Percentiles rank a stretch among this genome's conserved stretches.
phyloP scores from a whole-genome alignment of 2,888 invertebrate species.

The Chrysolina oricalcia region DNA sequence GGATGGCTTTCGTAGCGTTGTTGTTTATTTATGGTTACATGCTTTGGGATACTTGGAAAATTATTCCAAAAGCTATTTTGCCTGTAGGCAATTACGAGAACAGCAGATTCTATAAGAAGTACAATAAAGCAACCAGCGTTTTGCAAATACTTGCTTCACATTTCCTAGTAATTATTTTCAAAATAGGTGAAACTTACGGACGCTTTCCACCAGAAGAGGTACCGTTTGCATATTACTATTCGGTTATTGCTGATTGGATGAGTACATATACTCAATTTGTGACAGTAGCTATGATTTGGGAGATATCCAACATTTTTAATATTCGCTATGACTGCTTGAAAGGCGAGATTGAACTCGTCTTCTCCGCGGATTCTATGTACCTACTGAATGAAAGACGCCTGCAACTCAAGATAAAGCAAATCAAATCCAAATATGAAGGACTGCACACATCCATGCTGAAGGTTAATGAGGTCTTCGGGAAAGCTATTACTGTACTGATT shows the following conservation, averaged over 20 bases:
- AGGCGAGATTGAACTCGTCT: not conserved
- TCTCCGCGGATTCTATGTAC: not conserved
- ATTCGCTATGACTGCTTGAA: not conserved
- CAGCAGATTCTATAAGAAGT: not conserved
- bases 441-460: not conserved
- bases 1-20: not conserved
- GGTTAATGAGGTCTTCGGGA: not conserved
- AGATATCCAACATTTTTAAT: not conserved
- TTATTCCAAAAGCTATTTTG: not conserved
- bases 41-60: not conserved
- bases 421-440: not conserved
- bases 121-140: not conserved
- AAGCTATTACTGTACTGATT: too few relatives aligned
- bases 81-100: not conserved
- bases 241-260: too few relatives aligned
- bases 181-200: not conserved
- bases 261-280: not conserved
- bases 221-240: not conserved
- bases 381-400: not conserved
- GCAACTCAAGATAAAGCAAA: not conserved
- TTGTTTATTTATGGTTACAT: not conserved
- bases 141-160: not conserved
- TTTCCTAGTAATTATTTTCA: not conserved
- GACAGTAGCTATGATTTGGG: not conserved
- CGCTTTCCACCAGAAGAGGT: not conserved